Base-by-base conservation (phyloP, 2,888 invertebrate genomes). In the Isoperla grammatica region DNA sequence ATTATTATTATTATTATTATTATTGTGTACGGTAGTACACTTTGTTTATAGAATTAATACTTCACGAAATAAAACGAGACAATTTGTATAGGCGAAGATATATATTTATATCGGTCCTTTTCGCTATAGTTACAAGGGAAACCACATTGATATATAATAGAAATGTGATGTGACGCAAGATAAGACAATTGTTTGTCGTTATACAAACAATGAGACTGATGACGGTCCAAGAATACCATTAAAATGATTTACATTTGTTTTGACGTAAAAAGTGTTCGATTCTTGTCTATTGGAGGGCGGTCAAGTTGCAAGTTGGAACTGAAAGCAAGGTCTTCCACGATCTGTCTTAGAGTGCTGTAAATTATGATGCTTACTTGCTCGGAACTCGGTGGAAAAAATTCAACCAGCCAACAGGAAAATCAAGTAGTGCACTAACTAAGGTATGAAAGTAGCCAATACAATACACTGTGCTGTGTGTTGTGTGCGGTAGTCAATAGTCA, bases 331-430 rank as follows among this genome's bases (percentile, higher is more conserved):
- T 29, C 29, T 29, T 29, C 29, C 29, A 50, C 49, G 13, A 35
- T 15, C 13, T 50, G 49, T 29, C 29, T 4, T 29, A 29, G n/a
- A n/a, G 29, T 29, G 29, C 29, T 6, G 29, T 29, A 50, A 50
- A 50, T 50, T 12, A 23, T 50, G 22, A 23, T 50, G 23, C n/a
- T 15, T 50, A 50, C 29, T 50, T 46, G n/a, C 29, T 49, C 29
- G 49, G 35, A 49, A 22, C 29, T 13, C 49, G 49, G 13, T n/a
- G 1, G 39, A 13, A 53, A 53, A 53, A 53, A 53, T 37, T 37
- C 12, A 17, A 29, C 20, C 37, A 37, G n/a, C 39, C 53, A 53
- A 53, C 53, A 19, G 53, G 53, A 53, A 53, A 53, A 53, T 53
- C 53, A 53, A 53, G 53, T 29, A 29, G 29, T 29, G 29, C 8